A percentile compares a stretch with the other conserved stretches of the same genome.
Conservation (phyloP, 2,113 vertebrate species). For the Pavo muticus region DNA sequence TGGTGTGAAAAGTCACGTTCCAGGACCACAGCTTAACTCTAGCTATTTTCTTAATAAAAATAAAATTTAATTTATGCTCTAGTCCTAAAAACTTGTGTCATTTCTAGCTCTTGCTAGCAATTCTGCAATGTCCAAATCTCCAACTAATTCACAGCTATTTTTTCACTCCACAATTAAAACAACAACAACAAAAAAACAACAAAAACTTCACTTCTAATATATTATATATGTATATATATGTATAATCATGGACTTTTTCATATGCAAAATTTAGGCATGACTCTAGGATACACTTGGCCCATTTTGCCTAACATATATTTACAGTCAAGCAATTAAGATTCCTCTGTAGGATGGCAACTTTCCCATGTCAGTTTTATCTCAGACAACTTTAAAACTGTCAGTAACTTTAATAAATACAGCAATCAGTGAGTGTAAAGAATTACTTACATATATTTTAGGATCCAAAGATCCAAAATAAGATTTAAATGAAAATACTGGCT, state of each 20-base stretch:
- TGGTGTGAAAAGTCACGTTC: neutral
- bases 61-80: neutral
- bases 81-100: neutral
- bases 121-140: neutral
- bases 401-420: neutral
- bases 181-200: neutral
- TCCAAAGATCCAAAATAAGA: neutral
- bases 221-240: too few relatives aligned
- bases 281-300: neutral
- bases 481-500: neutral
- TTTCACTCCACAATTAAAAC: neutral
- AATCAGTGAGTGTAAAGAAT: neutral
- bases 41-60: neutral
- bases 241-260: neutral
- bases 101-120: neutral
- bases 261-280: neutral
- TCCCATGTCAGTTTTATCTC: constrained; percentile 32
- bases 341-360: neutral
- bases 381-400: neutral
- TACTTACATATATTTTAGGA: neutral
- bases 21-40: neutral
- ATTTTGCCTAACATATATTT: constrained; percentile 25
- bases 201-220: neutral
- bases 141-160: neutral
- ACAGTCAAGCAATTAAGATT: constrained; percentile 24